Evolutionary conservation across 2,797 vertebrate genomes (phyloP), one percentile per base, ranked within the genome.

Genomic region (Fundulus diaphanus): DNA sequence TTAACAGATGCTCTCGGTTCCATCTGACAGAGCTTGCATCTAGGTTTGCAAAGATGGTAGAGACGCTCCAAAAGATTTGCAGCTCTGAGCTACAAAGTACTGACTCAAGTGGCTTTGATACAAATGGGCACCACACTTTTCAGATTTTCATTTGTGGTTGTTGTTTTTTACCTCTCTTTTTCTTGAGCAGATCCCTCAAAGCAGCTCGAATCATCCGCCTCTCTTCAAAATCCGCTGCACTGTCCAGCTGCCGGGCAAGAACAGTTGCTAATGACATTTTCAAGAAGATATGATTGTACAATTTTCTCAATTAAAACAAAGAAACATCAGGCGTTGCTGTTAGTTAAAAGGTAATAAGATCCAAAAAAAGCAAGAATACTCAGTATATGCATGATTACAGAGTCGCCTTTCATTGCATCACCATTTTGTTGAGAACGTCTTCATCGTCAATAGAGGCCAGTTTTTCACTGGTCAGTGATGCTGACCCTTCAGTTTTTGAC

Each of bases 401-500:
- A 1, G n/a, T 42, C 7, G 35, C 6, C 51, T 16, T 72, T 48
- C 31, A 61, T 7, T 27, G 24, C 9, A 84, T 92, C 83, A 95
- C 98, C 98, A 99, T 98, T 86, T 97, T 96, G 92, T 98, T 98
- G 83, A 99, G 95, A 83, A 96, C 87, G 3, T 96, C 94, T 82
- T 99, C 98, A 63, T 99, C 97, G 69, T 99, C 96, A 1, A 99
- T 96, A 63, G 94, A 91, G 77, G 91, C 95, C 82, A 99, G 91
- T 52, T 96, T 93, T 77, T 97, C 93, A 0, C 90, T 37, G 0
- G 92, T 96, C 78, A 96, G 44, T 0, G 82, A 73, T 29, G 65
- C 56, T 7, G 77, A 15, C 73, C 80, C 79, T 5, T 86, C 83
- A 70, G 77, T 35, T 46, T 87, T 84, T 24, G 79, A 70, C 79